Base-by-base conservation (phyloP, 2,888 invertebrate species). In the Lymantria dispar region DNA sequence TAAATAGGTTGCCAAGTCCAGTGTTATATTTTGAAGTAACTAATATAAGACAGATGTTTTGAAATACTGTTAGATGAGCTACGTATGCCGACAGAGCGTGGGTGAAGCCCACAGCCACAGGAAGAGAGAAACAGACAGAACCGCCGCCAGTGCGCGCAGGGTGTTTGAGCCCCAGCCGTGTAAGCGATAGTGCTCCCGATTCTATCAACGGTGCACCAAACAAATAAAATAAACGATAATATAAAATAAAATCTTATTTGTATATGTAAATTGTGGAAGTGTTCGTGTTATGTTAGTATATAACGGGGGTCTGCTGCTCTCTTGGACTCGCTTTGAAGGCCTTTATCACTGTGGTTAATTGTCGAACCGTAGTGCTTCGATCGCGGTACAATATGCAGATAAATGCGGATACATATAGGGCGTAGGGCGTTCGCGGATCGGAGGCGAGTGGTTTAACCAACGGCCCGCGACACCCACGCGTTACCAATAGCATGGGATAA, bases 221-320 rank as follows among this genome's bases (percentile, higher is more conserved):
- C 88, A 76, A 82, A 69, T 68, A 79, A 74, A 77, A n/a, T n/a
- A n/a, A 70, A 77, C 80, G 80, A 78, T 74, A 79, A 72, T 69
- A 72, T 64, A 66, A 68, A 60, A 75, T 76, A 76, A 70, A 80
- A 77, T 67, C 78, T 76, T 84, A 78, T 80, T 82, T 66, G 76
- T 84, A 80, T 64, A 79, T 86, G 87, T 87, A 82, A 80, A 85
- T 3, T 22, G 89, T 87, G 86, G 83, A 80, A 72, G 87, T 88
- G 90, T 91, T 74, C 76, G 88, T 88, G 87, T 89, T 79, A 85
- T 75, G 78, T 76, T 58, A 2, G n/a, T 22, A 73, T 85, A 80
- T 86, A 88, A 91, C 90, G 90, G 90, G 85, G 90, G 87, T 92
- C 92, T 92, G 92, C 92, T 92, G 91, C 91, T 92, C 92, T 92